phyloP scores from a whole-genome alignment of 2,888 invertebrate genomes.

The Mycogona germanica region DNA sequence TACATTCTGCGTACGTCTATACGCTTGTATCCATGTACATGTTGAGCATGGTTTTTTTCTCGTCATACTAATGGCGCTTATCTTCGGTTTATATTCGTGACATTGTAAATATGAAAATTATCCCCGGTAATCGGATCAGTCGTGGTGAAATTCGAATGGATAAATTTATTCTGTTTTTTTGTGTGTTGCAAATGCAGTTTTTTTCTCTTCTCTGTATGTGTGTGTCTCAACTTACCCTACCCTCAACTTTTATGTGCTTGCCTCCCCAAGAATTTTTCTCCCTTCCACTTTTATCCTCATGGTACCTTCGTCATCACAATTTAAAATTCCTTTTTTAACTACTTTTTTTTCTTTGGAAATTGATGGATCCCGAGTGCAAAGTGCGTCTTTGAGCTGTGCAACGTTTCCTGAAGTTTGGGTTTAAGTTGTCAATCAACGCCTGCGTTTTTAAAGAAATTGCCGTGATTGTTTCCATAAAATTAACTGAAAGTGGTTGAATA shows the following conservation, averaged over 20 bases:
- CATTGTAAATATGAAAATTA: conserved; percentile 9
- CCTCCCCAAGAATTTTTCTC: background rate
- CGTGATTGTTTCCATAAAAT: too few relatives aligned
- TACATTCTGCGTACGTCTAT: too few relatives aligned
- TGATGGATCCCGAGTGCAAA: too few relatives aligned
- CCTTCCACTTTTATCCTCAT: background rate
- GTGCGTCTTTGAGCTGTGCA: too few relatives aligned
- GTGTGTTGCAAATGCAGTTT: background rate
- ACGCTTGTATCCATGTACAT: background rate
- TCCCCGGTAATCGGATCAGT: conserved; percentile 9
- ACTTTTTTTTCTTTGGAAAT: too few relatives aligned
- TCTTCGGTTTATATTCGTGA: conserved; percentile 2
- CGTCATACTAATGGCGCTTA: background rate
- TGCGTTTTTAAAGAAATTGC: too few relatives aligned
- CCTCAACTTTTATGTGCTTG: too few relatives aligned
- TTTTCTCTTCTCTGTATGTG: background rate
- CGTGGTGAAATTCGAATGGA: background rate
- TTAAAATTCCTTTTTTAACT: too few relatives aligned
- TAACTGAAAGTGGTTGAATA: too few relatives aligned
- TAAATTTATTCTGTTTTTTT: conserved; percentile 5
- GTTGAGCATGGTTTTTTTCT: background rate
- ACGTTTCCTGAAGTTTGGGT: too few relatives aligned
- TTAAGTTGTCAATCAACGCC: too few relatives aligned
- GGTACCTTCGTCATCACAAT: background rate
- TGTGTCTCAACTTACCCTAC: too few relatives aligned